Base-by-base conservation (phyloP, 2,888 invertebrate species). In the Neocrepidodera transversa region DNA sequence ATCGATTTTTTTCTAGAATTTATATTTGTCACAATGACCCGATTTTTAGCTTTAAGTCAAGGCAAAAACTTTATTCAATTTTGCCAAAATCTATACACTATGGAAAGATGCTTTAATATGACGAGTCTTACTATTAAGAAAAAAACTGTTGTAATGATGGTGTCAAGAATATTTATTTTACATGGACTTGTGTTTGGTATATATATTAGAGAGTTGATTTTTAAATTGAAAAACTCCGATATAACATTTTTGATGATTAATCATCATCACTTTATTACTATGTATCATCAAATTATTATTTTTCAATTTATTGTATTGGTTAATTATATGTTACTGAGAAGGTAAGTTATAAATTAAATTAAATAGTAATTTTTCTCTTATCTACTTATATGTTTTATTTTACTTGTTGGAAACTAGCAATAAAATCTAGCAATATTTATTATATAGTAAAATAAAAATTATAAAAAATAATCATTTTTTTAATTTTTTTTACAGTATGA, bases 191-290 rank as follows among this genome's bases (percentile, higher is more conserved):
- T 42, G 18, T 42, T 42, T 42, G 20, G 1, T 2, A n/a, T 42
- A n/a, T 7, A 42, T 20, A 16, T 42, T 6, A 42, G 42, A 42
- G 42, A 42, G 8, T 20, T 42, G n/a, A 23, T 42, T 42, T 1
- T 42, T 7, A 13, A 16, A 20, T 42, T 42, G 1, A 1, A 42
- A 18, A 1, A 42, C n/a, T 8, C n/a, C 8, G 20, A 42, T 42
- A 1, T n/a, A 1, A 7, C 1, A 8, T 11, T 42, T 42, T 20
- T 42, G 20, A 5, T 7, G 4, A 5, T 11, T 5, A 10, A 10
- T 13, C 5, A 20, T 4, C 11, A 42, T n/a, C 42, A 42, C 10
- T 4, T 42, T 20, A n/a, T 20, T 13, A 16, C 42, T 20, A 20
- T 42, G 16, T 42, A 42, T 13, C 42, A 42, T 42, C 42, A 42